Evolutionary conservation across 2,888 invertebrate genomes (phyloP).

Genomic region (Erynnis tages): DNA sequence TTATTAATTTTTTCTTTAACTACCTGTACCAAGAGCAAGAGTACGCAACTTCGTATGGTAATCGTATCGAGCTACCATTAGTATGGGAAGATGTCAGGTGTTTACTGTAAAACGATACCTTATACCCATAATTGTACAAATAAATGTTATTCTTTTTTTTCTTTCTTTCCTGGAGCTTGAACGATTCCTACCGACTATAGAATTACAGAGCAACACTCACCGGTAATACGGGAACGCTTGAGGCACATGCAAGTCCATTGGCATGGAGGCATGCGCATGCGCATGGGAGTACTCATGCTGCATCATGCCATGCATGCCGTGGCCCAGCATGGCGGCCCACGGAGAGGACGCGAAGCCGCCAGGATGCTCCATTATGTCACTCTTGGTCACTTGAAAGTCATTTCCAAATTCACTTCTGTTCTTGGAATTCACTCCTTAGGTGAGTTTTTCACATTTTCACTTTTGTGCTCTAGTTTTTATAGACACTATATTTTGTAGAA

Average conservation of each 20-base stretch:
- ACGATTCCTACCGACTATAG: background rate
- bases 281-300: slow-evolving; percentile 83
- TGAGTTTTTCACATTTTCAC: background rate
- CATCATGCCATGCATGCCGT: slow-evolving; percentile 84
- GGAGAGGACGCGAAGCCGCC: slow-evolving; percentile 88
- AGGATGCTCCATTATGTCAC: slow-evolving; percentile 88
- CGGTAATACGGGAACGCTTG: slow-evolving; percentile 96
- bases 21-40: no score
- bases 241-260: slow-evolving; percentile 95
- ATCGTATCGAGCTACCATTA: no score
- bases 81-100: no score
- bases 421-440: background rate
- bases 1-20: no score
- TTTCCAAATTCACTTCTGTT: slow-evolving; percentile 6
- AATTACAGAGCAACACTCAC: slow-evolving; percentile 73
- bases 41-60: no score
- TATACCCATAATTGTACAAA: no score
- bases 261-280: slow-evolving; percentile 85
- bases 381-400: slow-evolving; percentile 23
- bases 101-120: no score
- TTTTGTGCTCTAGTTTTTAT: no score
- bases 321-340: slow-evolving; percentile 89
- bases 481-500: no score
- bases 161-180: no score
- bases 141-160: no score